Percentiles rank a stretch among this genome's conserved stretches.
phyloP scores from a whole-genome alignment of 2,113 vertebrate genomes.

The Todiramphus saurophagus region DNA sequence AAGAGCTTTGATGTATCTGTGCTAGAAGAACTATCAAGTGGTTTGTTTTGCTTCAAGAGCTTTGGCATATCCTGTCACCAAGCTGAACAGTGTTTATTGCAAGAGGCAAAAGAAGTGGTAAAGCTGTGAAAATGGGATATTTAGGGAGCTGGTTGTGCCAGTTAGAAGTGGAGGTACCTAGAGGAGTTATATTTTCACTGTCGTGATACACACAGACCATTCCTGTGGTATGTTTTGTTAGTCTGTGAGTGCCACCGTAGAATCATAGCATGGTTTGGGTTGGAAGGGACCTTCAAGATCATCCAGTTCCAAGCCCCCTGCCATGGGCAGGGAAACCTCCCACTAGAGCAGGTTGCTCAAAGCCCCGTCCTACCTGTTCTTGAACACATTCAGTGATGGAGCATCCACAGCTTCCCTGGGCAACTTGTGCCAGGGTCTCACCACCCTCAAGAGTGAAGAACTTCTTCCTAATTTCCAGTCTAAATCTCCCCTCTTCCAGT shows the following conservation, averaged over 20 bases:
- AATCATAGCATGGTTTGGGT: too few species aligned
- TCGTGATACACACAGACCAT: accelerated
- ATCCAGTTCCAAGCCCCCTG: too few species aligned
- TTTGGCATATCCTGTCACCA: neutral
- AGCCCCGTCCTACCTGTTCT: too few species aligned
- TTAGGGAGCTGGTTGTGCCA: neutral
- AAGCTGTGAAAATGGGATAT: neutral
- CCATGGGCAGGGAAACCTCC: too few species aligned
- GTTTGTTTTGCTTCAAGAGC: neutral
- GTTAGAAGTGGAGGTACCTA: neutral
- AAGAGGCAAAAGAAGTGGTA: neutral
- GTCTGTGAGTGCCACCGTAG: neutral
- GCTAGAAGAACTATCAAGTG: neutral
- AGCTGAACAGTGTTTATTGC: neutral
- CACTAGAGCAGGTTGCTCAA: too few species aligned
- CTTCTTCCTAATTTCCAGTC: too few species aligned
- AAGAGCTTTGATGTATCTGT: neutral
- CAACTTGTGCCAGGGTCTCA: too few species aligned
- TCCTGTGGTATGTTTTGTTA: accelerated
- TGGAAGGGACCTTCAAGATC: too few species aligned
- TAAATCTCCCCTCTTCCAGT: too few species aligned
- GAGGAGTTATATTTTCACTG: neutral
- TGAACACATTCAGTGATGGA: too few species aligned
- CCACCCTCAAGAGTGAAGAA: too few species aligned
- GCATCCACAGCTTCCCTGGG: too few species aligned